Base-by-base conservation (phyloP, 2,888 invertebrate genomes). In the Ptilodon capucinus region DNA sequence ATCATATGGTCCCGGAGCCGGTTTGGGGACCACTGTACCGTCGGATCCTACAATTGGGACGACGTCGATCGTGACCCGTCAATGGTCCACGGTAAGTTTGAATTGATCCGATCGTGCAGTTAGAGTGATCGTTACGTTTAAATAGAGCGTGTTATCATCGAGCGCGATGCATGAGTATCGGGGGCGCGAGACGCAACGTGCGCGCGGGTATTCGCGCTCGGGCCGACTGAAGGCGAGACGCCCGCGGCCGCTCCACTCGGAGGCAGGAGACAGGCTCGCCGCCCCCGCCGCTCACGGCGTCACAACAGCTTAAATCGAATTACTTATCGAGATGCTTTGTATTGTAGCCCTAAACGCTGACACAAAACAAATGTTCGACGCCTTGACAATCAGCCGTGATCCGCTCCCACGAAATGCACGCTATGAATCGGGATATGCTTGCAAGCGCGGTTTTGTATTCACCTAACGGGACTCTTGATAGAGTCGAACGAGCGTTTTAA, bases 1-100 rank as follows among this genome's bases (percentile, higher is more conserved):
- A 84, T 86, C 86, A 86, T 87, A 85, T 86, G 86, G 79, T 80
- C 76, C 71, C 75, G 57, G 54, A 81, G 78, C 87, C 83, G 84
- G 85, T 85, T 83, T 76, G 53, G 56, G 49, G 54, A 61, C 58
- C 58, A 64, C 54, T 56, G 55, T 61, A 60, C 56, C 57, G 52
- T 59, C 32, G 28, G 46, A 65, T 66, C 57, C 59, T 58, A 61
- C 57, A 51, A 65, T 71, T 71, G 58, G 66, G 48, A 57, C 62
- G 46, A 54, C 58, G 56, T 59, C 54, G 50, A 57, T 49, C 53
- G 60, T 63, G 67, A 60, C 64, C 62, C 46, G 57, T 64, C 65
- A 67, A 66, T 68, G 57, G 64, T 54, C 69, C 43, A 58, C 57
- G 57, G 52, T 61, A 63, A 56, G 67, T 57, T 62, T 64, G 66